Evolutionary conservation across 2,797 vertebrate genomes (phyloP).

Genomic region (Holocentrus rufus): DNA sequence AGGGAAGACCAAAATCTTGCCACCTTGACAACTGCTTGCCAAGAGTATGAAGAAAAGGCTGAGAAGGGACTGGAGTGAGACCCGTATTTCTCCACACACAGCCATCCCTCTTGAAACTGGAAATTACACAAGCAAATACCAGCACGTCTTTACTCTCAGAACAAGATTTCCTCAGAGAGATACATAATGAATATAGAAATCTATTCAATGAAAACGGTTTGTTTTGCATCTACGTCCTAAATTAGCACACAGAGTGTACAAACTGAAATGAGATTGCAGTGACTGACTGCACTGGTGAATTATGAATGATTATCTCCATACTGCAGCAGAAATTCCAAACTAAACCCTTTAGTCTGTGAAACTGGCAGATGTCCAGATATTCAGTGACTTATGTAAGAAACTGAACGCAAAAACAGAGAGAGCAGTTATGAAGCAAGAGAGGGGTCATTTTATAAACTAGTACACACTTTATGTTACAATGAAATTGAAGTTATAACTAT

Average conservation of each 20-base stretch:
- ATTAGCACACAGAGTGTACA: not conserved
- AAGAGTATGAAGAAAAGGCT: slow-evolving; percentile 18
- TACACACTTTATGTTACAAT: not conserved
- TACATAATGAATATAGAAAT: no score
- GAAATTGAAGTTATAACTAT: no score
- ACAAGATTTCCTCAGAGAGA: not conserved
- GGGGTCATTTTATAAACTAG: not conserved
- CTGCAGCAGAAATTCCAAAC: not conserved
- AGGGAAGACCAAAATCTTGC: no score
- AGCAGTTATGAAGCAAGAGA: not conserved
- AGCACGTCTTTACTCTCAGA: not conserved
- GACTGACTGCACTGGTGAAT: no score
- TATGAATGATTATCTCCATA: not conserved
- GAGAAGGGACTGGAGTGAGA: slow-evolving; percentile 19
- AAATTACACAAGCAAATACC: not conserved
- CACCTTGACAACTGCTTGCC: not conserved
- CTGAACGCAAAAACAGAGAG: not conserved
- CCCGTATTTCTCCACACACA: slow-evolving; percentile 18
- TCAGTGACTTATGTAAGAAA: not conserved
- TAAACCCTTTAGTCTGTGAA: not conserved
- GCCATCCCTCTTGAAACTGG: slow-evolving; percentile 42
- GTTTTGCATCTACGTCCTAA: not conserved
- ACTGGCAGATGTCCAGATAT: slow-evolving; percentile 6
- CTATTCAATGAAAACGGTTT: not conserved
- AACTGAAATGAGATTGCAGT: not conserved